Base-by-base conservation (phyloP, 2,113 vertebrate genomes). In the Physeter macrocephalus region DNA sequence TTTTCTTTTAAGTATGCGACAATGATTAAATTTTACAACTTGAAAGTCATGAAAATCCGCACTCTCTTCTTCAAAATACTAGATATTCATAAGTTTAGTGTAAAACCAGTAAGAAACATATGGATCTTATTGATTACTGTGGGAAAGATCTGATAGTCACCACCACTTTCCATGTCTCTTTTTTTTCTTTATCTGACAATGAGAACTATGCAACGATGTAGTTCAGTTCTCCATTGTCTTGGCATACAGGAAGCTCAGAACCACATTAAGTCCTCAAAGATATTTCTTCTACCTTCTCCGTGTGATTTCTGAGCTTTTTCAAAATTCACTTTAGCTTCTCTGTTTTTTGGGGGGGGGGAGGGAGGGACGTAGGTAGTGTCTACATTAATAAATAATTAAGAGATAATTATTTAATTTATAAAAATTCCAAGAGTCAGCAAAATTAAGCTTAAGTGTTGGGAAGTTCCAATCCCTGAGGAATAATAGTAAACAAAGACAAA, bases 401-500 rank as follows among this genome's bases (percentile, higher is more conserved):
- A 46, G 49, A 21, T 66, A 75, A 46, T 64, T 85, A 90, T 41
- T 66, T 83, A 41, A 62, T 64, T 62, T 64, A 59, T 49, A 74
- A 29, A 90, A 87, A 94, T 75, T 74, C 81, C 13, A 74, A 21
- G 57, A 72, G 54, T 64, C 12, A 64, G 36, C 80, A 91, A 91
- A 67, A 67, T n/a, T 59, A 88, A 80, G 54, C 36, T 57, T 46
- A 31, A 90, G 46, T 74, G 66, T 43, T 66, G 46, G 46, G n/a
- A 96, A 75, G 66, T 41, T 74, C 61, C 46, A 61, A 17, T 88
- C n/a, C 91, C n/a, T 67, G n/a, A 77, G 64, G 31, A 94, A 49
- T 27, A 54, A 39, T 0, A 34, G 74, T 20, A 29, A 87, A 86
- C 39, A 92, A 64, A 92, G 17, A 43, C 43, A 57, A 91, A 81